Evolutionary conservation across 2,888 invertebrate species (phyloP), one percentile per base, ranked within the genome.

Genomic region (Liopterus haemorrhoidalis): DNA sequence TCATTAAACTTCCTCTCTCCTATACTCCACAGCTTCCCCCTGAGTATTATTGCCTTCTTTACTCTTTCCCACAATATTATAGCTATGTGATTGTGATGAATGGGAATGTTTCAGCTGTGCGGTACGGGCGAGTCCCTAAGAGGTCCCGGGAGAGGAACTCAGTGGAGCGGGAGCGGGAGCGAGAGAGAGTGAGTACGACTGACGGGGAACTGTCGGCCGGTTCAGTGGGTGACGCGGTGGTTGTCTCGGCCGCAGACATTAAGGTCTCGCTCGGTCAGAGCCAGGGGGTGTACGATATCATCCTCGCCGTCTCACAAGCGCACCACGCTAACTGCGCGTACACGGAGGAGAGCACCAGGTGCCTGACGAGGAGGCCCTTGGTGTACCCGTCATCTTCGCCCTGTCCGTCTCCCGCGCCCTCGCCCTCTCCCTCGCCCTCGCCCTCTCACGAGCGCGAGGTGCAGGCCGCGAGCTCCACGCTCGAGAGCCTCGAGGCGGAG

Each of bases 41-140:
- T n/a, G n/a, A n/a, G n/a, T n/a, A n/a, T n/a, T n/a, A n/a, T n/a
- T n/a, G n/a, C n/a, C n/a, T n/a, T n/a, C n/a, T n/a, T n/a, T n/a
- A n/a, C n/a, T n/a, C n/a, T n/a, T n/a, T n/a, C n/a, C n/a, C n/a
- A n/a, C n/a, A n/a, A n/a, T n/a, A n/a, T n/a, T n/a, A n/a, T n/a
- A n/a, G n/a, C n/a, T n/a, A n/a, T n/a, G n/a, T n/a, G n/a, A n/a
- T n/a, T n/a, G n/a, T n/a, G n/a, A n/a, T n/a, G n/a, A n/a, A n/a
- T n/a, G n/a, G n/a, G n/a, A 49, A 54, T 59, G 54, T 70, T 70
- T 31, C 73, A 93, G 93, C 94, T 64, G 95, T 95, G 53, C 78
- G 95, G 65, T 96, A 96, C 76, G 95, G 96, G 55, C 80, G 95
- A 54, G 94, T 94, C 58, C 95, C 96, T 52, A 96, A 95, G 70